Percentiles rank a stretch among this genome's conserved stretches.
phyloP scores from a whole-genome alignment of 2,113 vertebrate genomes.

The Dinomys branickii region DNA sequence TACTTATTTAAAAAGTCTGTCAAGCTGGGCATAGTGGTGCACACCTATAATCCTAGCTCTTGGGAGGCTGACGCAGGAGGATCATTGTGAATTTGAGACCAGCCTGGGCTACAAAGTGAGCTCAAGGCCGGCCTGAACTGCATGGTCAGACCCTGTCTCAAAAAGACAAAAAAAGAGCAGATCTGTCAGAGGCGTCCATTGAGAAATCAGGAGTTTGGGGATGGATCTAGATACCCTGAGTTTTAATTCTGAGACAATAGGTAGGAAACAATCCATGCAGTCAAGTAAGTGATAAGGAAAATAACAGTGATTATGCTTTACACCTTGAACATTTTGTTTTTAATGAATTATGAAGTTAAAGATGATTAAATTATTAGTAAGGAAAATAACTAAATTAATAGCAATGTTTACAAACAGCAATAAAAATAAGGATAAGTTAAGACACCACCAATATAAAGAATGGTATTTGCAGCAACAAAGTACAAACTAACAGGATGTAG shows the following conservation, averaged over 20 bases:
- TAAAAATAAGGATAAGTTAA: conserved; percentile 41
- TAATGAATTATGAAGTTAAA: conserved; percentile 33
- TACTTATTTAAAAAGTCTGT: not conserved
- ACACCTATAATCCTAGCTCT: too few species aligned
- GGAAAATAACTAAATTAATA: conserved; percentile 35
- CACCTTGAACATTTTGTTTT: not conserved
- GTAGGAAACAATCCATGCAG: not conserved
- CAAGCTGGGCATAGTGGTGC: too few species aligned
- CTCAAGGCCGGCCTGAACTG: too few species aligned
- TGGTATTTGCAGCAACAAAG: not conserved
- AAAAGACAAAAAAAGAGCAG: not conserved
- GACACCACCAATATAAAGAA: not conserved
- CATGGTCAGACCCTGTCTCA: too few species aligned
- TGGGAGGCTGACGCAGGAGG: too few species aligned
- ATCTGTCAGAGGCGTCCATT: not conserved
- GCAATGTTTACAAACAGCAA: conserved; percentile 8
- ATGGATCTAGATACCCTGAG: not conserved
- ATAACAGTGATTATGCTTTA: not conserved
- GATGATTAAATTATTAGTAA: not conserved
- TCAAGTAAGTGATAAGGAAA: conserved; percentile 9
- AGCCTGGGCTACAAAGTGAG: too few species aligned
- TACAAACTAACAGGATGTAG: not conserved
- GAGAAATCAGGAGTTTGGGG: not conserved
- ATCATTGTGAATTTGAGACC: too few species aligned
- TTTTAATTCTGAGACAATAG: not conserved